A percentile compares a stretch with the other conserved stretches of the same genome.
phyloP scores from a whole-genome alignment of 1,140 invertebrate species.

The Cydia fagiglandana region DNA sequence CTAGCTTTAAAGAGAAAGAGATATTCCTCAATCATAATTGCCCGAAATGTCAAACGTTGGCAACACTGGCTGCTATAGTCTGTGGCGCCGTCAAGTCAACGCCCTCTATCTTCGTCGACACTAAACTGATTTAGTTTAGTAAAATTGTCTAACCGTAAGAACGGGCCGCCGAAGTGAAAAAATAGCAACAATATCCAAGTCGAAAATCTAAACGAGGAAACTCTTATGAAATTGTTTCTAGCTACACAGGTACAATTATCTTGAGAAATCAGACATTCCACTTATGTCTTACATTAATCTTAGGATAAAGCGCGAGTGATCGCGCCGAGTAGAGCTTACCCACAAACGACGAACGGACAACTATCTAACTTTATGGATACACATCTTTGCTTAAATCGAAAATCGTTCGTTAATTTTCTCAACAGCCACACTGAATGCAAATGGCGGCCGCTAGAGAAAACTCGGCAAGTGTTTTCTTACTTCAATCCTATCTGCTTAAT shows the following conservation, averaged over 20 bases:
- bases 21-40: not conserved
- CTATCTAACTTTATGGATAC: conserved; percentile 67
- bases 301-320: conserved; percentile 12
- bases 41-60: not conserved
- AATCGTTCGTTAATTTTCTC: conserved; percentile 34
- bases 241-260: conserved; percentile 76
- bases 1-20: not conserved
- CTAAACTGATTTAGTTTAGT: conserved; percentile 13
- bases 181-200: conserved; percentile 66
- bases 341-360: conserved; percentile 64
- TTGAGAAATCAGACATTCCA: conserved; percentile 66
- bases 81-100: not conserved
- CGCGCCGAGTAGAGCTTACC: conserved; percentile 40
- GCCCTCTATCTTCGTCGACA: not conserved
- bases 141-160: conserved; percentile 16
- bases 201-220: conserved; percentile 43
- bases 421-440: conserved; percentile 42
- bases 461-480: conserved; percentile 47
- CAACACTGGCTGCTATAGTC: conserved; percentile 20
- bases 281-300: conserved; percentile 64
- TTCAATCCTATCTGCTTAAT: conserved; percentile 65
- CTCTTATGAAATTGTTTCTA: conserved; percentile 72
- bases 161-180: conserved; percentile 35
- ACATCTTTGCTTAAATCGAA: conserved; percentile 70
- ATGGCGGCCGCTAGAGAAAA: conserved; percentile 34